Base-by-base conservation (phyloP, 2,797 vertebrate species). In the Sebastes taczanowskii region DNA sequence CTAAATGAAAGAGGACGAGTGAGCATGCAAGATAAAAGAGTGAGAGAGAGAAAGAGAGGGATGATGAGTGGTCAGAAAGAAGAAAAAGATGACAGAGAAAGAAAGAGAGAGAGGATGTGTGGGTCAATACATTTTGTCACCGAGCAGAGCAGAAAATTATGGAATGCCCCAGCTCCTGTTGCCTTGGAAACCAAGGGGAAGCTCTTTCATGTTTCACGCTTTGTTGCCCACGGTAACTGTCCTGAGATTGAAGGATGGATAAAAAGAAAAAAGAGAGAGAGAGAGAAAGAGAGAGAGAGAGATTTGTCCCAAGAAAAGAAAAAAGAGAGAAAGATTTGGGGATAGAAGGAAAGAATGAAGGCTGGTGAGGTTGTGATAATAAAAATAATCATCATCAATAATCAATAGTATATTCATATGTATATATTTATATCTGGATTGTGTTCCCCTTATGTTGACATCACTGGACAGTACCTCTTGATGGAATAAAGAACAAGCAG, bases 211-310 rank as follows among this genome's bases (percentile, higher is more conserved):
- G 74, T 86, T 74, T 84, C 71, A 78, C 5, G 58, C 88, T 87
- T 82, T 84, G 88, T 87, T 86, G 88, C 82, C 80, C 79, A 83
- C 77, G 53, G 84, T 90, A 82, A 87, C 84, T 66, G 66, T 82
- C 87, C 80, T 78, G 82, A 85, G 81, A 89, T 32, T 46, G 59
- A 85, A 68, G 71, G 80, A 80, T 53, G 76, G 64, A 80, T 53
- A 11, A 66, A 78, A 52, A 71, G 29, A 34, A 4, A 59, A 38
- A 64, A 69, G 25, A 64, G 52, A 52, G 14, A 67, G 30, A 77
- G 25, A 63, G 42, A 53, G 2, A 35, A 22, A 67, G 25, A 59
- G 29, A 42, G 62, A 71, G 27, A 64, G 63, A 58, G 20, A 66
- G 25, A 65, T 67, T 67, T 7, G 30, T 16, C n/a, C 6, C 7